Base-by-base conservation (phyloP, 2,888 invertebrate species). In the Hypercompe scribonia region DNA sequence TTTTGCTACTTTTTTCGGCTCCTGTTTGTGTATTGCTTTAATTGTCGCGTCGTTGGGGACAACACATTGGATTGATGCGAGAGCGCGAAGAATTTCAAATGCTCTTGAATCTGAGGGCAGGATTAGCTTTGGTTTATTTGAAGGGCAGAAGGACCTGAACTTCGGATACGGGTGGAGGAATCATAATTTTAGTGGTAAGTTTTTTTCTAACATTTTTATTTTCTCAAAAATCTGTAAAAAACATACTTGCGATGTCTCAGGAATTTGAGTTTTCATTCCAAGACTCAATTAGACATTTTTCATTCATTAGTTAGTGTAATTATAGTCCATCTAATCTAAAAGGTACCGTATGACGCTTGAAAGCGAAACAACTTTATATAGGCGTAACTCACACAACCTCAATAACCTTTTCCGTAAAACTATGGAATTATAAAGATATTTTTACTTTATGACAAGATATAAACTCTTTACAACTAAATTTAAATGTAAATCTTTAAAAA, bases 41-140 rank as follows among this genome's bases (percentile, higher is more conserved):
- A 96, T 98, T 13, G 97, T 98, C 24, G 98, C 98, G 61, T 97
- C 98, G n/a, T 93, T 98, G 79, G 98, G 98, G 1, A 98, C 98
- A 8, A 97, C 97, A 82, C 97, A 97, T 86, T 98, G 98, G 98
- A 96, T 98, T 61, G 97, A 97, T 80, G 97, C 98, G 3, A 96
- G 96, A 68, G 98, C 98, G 7, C 96, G 96, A 82, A 92, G 97
- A 81, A 96, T 96, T 0, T 96, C 97, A 13, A 97, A 97, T 86
- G 96, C 97, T 1, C 91, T 96, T 68, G 96, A 97, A 74, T 97
- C 97, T 65, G 97, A 97, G 70, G 98, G 98, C 0, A 96, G 96
- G 81, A 97, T 98, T 76, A 97, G 97, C 88, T 98, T 99, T 89
- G 99, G 99, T 0, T 96, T 99, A 15, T 98, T 99, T 88, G 97